phyloP scores from a whole-genome alignment of 1,140 invertebrate genomes.

The Drosophila melanica region DNA sequence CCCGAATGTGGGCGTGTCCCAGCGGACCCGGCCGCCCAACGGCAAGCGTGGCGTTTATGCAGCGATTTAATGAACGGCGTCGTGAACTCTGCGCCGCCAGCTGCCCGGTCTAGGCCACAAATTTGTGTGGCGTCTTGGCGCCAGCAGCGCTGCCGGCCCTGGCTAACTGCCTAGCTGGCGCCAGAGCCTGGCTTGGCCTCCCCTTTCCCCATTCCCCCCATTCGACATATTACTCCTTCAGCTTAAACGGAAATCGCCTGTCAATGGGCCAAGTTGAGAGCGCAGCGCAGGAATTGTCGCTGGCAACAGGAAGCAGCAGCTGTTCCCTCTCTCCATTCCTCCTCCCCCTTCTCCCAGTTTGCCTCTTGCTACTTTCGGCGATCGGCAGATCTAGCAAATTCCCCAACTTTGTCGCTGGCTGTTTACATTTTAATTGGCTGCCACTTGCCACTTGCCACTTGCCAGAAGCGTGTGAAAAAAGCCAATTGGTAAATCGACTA shows the following conservation, averaged over 20 bases:
- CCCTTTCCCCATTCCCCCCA: no score
- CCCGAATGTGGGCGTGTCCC: conserved; percentile 55
- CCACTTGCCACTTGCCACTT: conserved; percentile 25
- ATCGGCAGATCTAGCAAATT: conserved; percentile 23
- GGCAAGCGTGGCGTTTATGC: conserved; percentile 35
- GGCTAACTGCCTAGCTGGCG: conserved; percentile 43
- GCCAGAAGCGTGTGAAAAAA: conserved; percentile 47
- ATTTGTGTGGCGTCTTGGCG: conserved; percentile 72
- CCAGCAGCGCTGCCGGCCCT: conserved; percentile 71
- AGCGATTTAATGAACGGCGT: conserved; percentile 52
- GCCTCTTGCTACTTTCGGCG: neutral
- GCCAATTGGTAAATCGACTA: conserved; percentile 48
- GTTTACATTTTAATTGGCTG: conserved; percentile 62
- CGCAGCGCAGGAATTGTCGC: conserved; percentile 65
- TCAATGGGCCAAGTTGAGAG: conserved; percentile 55
- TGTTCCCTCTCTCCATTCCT: neutral
- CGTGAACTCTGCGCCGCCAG: conserved; percentile 37
- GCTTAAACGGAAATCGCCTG: conserved; percentile 72
- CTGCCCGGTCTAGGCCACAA: conserved; percentile 46
- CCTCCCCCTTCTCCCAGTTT: neutral
- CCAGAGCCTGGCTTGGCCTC: neutral
- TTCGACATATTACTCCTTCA: no score
- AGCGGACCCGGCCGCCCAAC: conserved; percentile 38
- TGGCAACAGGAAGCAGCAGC: conserved; percentile 26
- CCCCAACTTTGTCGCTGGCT: conserved; percentile 33